Base-by-base conservation (phyloP, 2,797 vertebrate species). In the Darevskia nairensis region DNA sequence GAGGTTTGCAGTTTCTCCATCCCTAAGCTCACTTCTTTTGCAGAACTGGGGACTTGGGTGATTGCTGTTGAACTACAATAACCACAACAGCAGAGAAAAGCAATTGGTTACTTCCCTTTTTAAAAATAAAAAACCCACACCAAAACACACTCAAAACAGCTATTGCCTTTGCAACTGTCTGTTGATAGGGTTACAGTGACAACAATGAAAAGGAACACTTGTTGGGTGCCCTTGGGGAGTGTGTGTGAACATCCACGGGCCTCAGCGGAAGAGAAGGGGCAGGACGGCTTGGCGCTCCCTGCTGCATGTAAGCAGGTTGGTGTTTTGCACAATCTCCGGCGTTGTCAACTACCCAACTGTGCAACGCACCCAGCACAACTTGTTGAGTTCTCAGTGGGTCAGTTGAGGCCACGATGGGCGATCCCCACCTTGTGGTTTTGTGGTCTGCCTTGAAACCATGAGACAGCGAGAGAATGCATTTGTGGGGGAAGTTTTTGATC, bases 391-490 rank as follows among this genome's bases (percentile, higher is more conserved):
- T 82, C 21, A n/a, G 29, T 32, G 39, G 15, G 25, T 81, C 77
- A 81, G 21, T 32, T 17, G 74, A 59, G 74, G 78, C 69, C n/a
- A 35, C 39, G 72, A 77, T 23, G 23, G 59, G 44, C 17, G 25
- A 32, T 55, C 17, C 59, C 66, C 11, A 50, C 41, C 1, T 75
- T 80, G 77, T 85, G 82, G 55, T 85, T 85, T 74, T 89, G n/a
- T 50, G 29, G 68, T 6, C n/a, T 85, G 39, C 29, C 71, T 80
- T 76, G 69, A 41, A 85, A 10, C 17, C 41, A 21, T 39, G 9
- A 32, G 25, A 41, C 29, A 76, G 29, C 46, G 23, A 27, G 50
- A 84, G 50, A 55, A 59, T 27, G 21, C 29, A 66, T 27, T 44
- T n/a, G 29, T 32, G 35, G 75, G 23, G 41, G 50, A 78, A 23